phyloP scores from a whole-genome alignment of 2,113 vertebrate genomes.

The Stictonetta naevosa region DNA sequence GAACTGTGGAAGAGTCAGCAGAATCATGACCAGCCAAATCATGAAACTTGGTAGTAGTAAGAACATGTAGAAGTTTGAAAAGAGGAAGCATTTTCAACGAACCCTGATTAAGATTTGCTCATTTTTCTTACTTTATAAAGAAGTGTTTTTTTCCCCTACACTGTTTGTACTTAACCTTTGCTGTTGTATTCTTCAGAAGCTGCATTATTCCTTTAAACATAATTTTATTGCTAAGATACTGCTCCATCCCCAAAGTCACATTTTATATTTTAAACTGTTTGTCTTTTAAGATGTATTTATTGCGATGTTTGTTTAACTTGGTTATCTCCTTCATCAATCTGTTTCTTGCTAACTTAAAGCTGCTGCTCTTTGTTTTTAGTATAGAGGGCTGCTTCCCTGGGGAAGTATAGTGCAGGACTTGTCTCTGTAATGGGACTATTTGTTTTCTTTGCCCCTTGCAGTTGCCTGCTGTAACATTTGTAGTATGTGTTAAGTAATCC shows the following conservation, averaged over 20 bases:
- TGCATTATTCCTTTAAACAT: neutral
- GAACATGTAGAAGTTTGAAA: neutral
- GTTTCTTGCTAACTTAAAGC: conserved; percentile 68
- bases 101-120: neutral
- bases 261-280: conserved; percentile 41
- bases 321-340: conserved; percentile 73
- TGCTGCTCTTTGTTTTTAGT: conserved; percentile 75
- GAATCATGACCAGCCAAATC: neutral
- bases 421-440: conserved; percentile 79
- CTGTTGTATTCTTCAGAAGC: conserved; percentile 17
- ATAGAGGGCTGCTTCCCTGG: conserved; percentile 65
- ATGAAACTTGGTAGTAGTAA: neutral
- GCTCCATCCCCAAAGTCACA: neutral
- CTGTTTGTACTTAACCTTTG: neutral
- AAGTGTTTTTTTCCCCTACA: neutral
- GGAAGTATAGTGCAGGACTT: conserved; percentile 74
- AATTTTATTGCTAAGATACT: neutral
- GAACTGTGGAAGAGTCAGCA: conserved; percentile 1
- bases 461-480: conserved; percentile 85
- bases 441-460: conserved; percentile 86
- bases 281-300: conserved; percentile 67
- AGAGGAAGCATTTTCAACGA: neutral
- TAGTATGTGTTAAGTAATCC: conserved; percentile 88
- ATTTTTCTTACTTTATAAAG: neutral
- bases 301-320: conserved; percentile 63